Conservation (phyloP, 1,140 invertebrate genomes). For the Berghia stephanieae region DNA sequence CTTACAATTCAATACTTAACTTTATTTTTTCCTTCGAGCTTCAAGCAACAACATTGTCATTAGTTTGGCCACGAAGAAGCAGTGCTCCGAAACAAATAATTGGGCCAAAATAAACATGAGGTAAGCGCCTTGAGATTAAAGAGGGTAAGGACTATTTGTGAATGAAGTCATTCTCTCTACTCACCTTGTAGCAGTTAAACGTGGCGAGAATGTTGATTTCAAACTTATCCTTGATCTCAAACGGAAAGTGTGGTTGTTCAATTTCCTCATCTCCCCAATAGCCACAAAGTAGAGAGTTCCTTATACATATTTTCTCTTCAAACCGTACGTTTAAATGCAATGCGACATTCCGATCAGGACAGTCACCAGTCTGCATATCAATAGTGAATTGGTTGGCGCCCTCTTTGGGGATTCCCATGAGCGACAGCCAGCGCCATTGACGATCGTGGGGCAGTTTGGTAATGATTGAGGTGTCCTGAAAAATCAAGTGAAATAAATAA, state of each 20-base stretch:
- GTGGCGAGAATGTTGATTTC: slow-evolving; percentile 67
- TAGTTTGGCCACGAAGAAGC: too few species aligned
- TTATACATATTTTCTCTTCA: slow-evolving; percentile 71
- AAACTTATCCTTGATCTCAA: slow-evolving; percentile 76
- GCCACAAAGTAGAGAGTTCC: slow-evolving; percentile 75
- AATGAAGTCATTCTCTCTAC: too few species aligned
- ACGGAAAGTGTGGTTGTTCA: slow-evolving; percentile 73
- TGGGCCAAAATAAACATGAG: too few species aligned
- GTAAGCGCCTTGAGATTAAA: too few species aligned
- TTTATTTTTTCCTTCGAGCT: too few species aligned
- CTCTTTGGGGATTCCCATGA: slow-evolving; percentile 49
- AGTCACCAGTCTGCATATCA: slow-evolving; percentile 74
- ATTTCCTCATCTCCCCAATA: slow-evolving; percentile 80
- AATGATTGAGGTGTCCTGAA: slow-evolving; percentile 41
- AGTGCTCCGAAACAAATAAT: too few species aligned
- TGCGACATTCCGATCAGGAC: slow-evolving; percentile 76
- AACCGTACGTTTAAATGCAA: slow-evolving; percentile 78
- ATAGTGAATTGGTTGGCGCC: slow-evolving; percentile 71
- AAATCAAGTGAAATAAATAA: neutral
- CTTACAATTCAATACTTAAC: too few species aligned
- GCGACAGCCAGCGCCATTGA: slow-evolving; percentile 43
- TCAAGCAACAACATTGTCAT: too few species aligned
- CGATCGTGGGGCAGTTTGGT: slow-evolving; percentile 43
- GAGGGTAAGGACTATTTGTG: too few species aligned
- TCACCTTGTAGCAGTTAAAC: slow-evolving; percentile 43